Conservation (phyloP, 1,140 invertebrate genomes). For the Pissodes strobi region DNA sequence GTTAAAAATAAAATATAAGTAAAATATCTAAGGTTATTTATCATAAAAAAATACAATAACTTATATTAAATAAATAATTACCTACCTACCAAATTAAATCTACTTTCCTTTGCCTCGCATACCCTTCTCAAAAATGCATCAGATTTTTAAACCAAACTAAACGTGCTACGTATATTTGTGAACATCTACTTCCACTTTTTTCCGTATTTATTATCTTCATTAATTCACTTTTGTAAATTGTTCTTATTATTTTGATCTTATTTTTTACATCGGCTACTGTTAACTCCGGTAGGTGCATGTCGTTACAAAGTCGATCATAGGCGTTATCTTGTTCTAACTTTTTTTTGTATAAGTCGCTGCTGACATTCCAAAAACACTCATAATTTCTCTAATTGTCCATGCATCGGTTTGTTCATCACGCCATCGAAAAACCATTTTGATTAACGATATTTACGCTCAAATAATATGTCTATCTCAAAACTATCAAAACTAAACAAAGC, state of each 20-base stretch:
- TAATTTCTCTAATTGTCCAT: neutral
- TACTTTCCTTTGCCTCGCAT: slow-evolving; percentile 6
- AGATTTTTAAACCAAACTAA: too few species aligned
- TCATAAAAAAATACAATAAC: neutral
- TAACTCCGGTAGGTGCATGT: neutral
- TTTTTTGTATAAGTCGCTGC: neutral
- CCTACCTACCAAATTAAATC: neutral
- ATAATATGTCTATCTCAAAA: too few species aligned
- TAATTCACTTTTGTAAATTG: too few species aligned
- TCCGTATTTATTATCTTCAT: too few species aligned
- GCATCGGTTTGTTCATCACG: too few species aligned
- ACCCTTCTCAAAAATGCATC: slow-evolving; percentile 6
- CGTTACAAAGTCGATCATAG: neutral
- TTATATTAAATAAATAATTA: neutral
- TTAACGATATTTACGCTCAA: too few species aligned
- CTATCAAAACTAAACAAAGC: too few species aligned
- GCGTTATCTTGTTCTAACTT: neutral
- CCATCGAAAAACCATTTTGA: too few species aligned
- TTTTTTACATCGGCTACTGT: too few species aligned
- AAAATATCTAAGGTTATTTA: too few species aligned
- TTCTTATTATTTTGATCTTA: too few species aligned
- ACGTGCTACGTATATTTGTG: neutral
- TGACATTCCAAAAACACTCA: neutral
- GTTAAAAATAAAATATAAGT: neutral
- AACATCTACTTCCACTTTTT: neutral